Evolutionary conservation across 2,797 vertebrate genomes (phyloP), one percentile per base, ranked within the genome.

Genomic region (Lagodon rhomboides): DNA sequence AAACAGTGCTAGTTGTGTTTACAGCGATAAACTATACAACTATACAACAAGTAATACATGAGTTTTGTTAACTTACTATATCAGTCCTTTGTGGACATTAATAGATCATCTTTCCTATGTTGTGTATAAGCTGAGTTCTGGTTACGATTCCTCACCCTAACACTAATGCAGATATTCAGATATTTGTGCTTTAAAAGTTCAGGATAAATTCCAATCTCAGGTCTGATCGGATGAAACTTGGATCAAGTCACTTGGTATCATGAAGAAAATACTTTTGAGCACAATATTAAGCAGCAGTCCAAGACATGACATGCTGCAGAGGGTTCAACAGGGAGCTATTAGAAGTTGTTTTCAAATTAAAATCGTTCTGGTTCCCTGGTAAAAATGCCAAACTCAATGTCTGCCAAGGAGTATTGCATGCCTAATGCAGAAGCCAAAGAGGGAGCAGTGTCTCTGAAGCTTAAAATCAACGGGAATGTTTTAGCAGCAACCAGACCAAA

Each of bases 401-500:
- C 70, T 80, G 81, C 82, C 87, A 79, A 62, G 7, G 44, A 86
- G 70, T 56, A 38, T 38, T 11, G 38, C 38, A 61, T 7, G 65
- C 65, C 55, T 79, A 46, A 53, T 17, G 54, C 54, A 75, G 61
- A 30, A 79, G 72, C 73, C 62, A 76, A 60, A 65, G 53, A 72
- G 51, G 18, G 61, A 80, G 69, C 54, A 47, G 47, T 30, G 65
- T 66, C 69, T 84, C 67, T 78, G 62, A 77, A 64, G 66, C 38
- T 23, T 62, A 77, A 20, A 67, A 83, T 85, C 60, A 74, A 44
- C 70, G 64, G 41, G 50, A 72, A 82, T 78, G 80, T 85, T 91
- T 83, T 68, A 73, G 75, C 74, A 83, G 85, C 79, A 85, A 85
- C 75, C 73, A 75, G 77, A 80, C 72, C 56, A 82, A 88, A 87